Evolutionary conservation across 2,113 vertebrate species (phyloP).

Genomic region (Cardinalis cardinalis): DNA sequence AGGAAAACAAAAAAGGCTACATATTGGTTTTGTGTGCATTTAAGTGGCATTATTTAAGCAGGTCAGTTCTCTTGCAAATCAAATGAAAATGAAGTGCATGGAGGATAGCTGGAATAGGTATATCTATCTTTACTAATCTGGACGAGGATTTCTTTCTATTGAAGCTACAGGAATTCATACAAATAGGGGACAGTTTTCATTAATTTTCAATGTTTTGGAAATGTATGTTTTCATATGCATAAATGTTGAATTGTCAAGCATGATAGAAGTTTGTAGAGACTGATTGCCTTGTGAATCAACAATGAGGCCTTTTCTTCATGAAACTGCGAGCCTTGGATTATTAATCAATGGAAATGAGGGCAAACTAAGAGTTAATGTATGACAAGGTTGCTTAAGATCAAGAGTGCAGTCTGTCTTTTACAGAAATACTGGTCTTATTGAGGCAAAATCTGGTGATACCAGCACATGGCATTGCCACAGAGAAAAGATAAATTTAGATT

Average conservation of each 20-base stretch:
- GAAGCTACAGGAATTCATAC: neutral
- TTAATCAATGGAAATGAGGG: constrained; percentile 20
- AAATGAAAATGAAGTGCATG: constrained; percentile 7
- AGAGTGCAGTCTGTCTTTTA: constrained; percentile 25
- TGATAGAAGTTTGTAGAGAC: neutral
- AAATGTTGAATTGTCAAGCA: neutral
- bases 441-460: constrained; percentile 40
- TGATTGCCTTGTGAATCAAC: neutral
- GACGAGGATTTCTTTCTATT: constrained; percentile 30
- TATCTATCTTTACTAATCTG: neutral
- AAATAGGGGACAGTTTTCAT: neutral
- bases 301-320: neutral
- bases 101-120: neutral
- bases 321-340: neutral
- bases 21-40: constrained; percentile 23
- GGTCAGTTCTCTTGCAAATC: constrained; percentile 2
- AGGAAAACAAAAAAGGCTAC: neutral
- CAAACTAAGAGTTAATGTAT: constrained; percentile 25
- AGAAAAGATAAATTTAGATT: constrained; percentile 67
- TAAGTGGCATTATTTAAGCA: constrained; percentile 39
- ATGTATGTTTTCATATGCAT: neutral
- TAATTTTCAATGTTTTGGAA: constrained; percentile 2
- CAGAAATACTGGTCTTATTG: constrained; percentile 23
- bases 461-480: constrained; percentile 42
- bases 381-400: constrained; percentile 7